Evolutionary conservation across 1,140 invertebrate genomes (phyloP).

Genomic region (Polypedilum vanderplanki): DNA sequence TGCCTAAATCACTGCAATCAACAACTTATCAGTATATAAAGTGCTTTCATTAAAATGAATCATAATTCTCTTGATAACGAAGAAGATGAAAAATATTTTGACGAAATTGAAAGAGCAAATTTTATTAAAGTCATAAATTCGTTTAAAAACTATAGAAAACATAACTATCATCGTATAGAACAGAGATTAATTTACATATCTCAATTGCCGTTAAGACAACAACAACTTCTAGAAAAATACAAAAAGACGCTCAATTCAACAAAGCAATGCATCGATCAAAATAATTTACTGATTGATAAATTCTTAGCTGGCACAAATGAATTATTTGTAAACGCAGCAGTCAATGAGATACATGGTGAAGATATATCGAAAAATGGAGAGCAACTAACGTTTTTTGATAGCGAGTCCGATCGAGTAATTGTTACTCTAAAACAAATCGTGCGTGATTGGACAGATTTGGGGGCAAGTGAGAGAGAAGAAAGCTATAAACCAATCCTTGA

Average conservation of each 20-base stretch:
- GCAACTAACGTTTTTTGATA: slow-evolving; percentile 31
- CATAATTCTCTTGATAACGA: neutral
- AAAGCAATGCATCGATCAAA: neutral
- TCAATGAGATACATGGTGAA: slow-evolving; percentile 34
- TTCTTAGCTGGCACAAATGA: neutral
- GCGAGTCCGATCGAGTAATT: slow-evolving; percentile 78
- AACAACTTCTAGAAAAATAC: neutral
- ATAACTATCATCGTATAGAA: neutral
- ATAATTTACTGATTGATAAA: neutral
- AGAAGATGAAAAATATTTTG: neutral
- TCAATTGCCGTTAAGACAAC: neutral
- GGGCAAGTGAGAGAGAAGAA: slow-evolving; percentile 69
- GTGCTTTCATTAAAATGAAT: neutral
- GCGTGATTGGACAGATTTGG: slow-evolving; percentile 87
- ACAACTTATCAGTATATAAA: no score
- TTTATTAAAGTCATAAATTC: neutral
- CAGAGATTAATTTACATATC: neutral
- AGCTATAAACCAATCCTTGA: slow-evolving; percentile 89
- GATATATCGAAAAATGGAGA: slow-evolving; percentile 31
- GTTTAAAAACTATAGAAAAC: neutral
- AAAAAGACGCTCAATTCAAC: neutral
- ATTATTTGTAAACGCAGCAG: neutral
- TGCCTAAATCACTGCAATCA: no score
- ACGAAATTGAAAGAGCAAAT: slow-evolving; percentile 27
- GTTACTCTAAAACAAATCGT: slow-evolving; percentile 92